Evolutionary conservation across 2,888 invertebrate species (phyloP).

Genomic region (Drosophila multiciliata): DNA sequence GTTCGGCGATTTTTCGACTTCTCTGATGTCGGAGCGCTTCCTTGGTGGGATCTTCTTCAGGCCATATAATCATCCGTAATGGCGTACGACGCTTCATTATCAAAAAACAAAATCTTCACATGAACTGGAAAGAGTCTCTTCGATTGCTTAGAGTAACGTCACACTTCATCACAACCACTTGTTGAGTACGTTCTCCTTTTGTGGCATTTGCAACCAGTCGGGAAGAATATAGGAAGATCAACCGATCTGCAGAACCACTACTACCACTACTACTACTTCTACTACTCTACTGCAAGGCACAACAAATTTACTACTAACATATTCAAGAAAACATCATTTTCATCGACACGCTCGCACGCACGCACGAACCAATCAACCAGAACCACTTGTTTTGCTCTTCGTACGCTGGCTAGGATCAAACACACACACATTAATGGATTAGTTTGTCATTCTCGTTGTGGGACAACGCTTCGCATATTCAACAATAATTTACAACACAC

Average conservation of each 20-base stretch:
- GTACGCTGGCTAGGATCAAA: conserved; percentile 40
- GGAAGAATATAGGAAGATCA: conserved; percentile 26
- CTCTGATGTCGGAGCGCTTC: conserved; percentile 36
- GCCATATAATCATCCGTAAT: conserved; percentile 11
- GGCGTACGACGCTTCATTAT: conserved; percentile 35
- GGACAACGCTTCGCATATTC: conserved; percentile 34
- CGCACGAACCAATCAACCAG: conserved; percentile 15
- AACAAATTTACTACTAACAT: conserved; percentile 38
- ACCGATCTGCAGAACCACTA: conserved; percentile 25
- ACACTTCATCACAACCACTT: conserved; percentile 28
- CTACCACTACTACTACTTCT: conserved; percentile 1
- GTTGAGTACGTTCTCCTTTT: conserved; percentile 27
- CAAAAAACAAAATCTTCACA: conserved; percentile 23
- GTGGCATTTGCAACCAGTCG: conserved; percentile 22
- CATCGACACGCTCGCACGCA: conserved; percentile 59
- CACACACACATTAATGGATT: conserved; percentile 27
- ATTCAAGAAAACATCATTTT: conserved; percentile 44
- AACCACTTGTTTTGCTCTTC: conserved; percentile 46
- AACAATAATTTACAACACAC: conserved; percentile 29
- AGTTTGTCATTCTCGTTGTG: conserved; percentile 32
- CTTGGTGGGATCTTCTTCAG: conserved; percentile 20
- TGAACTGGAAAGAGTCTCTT: conserved; percentile 27
- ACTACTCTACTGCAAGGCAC: conserved; percentile 14
- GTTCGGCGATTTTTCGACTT: conserved; percentile 25
- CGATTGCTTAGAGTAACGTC: conserved; percentile 37